Conservation (phyloP, 2,797 vertebrate genomes). For the Catharus ustulatus region DNA sequence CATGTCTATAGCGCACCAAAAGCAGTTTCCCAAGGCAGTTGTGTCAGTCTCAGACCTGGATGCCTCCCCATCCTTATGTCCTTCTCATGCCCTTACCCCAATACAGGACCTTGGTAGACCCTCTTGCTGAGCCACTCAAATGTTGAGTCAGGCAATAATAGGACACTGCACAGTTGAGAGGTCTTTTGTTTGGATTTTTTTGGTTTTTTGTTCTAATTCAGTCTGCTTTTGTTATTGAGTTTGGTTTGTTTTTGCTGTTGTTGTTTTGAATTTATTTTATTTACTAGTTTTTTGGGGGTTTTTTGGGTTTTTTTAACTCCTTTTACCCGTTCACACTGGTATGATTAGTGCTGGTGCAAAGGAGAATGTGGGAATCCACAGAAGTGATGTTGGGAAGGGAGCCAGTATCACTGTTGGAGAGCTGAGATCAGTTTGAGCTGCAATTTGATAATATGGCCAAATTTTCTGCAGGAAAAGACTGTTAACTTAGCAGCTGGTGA, state of each 20-base stretch:
- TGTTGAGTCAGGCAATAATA: background rate
- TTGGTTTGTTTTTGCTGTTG: background rate
- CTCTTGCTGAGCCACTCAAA: background rate
- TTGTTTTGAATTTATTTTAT: background rate
- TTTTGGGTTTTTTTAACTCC: background rate
- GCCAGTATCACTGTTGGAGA: background rate
- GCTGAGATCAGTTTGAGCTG: background rate
- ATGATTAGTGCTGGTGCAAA: background rate
- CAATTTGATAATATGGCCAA: background rate
- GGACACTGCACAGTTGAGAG: background rate
- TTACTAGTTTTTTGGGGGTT: too few species aligned
- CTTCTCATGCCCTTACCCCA: background rate
- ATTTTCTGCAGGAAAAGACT: background rate
- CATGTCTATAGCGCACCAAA: background rate
- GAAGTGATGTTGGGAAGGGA: background rate
- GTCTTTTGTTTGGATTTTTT: rapidly evolving
- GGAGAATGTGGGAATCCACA: background rate
- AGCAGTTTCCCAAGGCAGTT: background rate
- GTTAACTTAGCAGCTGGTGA: background rate
- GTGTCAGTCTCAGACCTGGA: background rate
- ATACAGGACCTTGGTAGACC: background rate
- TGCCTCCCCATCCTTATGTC: background rate
- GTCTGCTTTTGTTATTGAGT: background rate
- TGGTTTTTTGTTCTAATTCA: background rate
- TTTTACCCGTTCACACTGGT: background rate